phyloP scores from a whole-genome alignment of 2,797 vertebrate genomes.

The Morus bassanus region DNA sequence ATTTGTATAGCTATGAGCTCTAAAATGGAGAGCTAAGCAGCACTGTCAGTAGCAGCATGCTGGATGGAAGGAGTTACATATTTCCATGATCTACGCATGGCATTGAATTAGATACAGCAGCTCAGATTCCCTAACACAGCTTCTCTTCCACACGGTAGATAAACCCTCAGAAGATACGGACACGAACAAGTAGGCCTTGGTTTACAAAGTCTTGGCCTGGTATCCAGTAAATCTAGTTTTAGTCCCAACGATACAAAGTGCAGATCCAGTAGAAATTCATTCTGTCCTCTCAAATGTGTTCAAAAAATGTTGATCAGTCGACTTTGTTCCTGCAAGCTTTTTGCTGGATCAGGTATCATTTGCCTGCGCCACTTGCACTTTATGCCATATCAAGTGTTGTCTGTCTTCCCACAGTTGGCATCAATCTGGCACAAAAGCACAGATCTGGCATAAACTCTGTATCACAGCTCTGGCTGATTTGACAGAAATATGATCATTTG shows the following conservation, averaged over 20 bases:
- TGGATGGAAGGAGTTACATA: neutral
- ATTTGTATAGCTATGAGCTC: neutral
- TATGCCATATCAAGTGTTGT: neutral
- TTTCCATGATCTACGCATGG: neutral
- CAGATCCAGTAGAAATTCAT: neutral
- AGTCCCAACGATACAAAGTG: neutral
- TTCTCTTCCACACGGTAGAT: neutral
- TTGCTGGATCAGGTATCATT: neutral
- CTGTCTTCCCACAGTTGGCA: constrained; percentile 19
- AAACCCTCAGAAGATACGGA: neutral
- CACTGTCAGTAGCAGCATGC: neutral
- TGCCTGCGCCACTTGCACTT: neutral
- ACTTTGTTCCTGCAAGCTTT: neutral
- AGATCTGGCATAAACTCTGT: neutral
- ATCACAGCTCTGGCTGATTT: constrained; percentile 23
- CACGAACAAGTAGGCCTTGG: neutral
- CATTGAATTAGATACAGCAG: neutral
- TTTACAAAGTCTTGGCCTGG: neutral
- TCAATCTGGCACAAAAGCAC: neutral
- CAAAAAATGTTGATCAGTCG: neutral
- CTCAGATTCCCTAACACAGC: neutral
- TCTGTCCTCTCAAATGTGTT: neutral
- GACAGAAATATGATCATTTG: constrained; percentile 29
- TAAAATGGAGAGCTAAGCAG: neutral
- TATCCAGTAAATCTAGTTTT: neutral